These are phyloP conservation scores for Nycteola revayana DNA, from an alignment of 2,888 invertebrate genomes.

Conservation along the genomic window DNA sequence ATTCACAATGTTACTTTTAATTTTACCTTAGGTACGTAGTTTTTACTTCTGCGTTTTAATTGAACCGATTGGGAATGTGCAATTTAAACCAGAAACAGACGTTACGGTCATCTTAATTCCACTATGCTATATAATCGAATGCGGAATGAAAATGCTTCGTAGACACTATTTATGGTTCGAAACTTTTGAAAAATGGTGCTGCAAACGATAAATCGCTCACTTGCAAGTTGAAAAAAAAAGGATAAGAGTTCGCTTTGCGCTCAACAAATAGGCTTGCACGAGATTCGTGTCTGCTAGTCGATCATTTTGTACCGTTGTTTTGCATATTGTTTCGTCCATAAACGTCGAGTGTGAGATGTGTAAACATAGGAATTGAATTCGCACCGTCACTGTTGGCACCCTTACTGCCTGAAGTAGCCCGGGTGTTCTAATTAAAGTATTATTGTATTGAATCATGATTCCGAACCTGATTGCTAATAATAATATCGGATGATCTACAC, in stretches of 20 bases:
- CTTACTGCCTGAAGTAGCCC: too few species aligned
- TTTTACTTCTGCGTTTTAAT: too few species aligned
- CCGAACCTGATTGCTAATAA: too few species aligned
- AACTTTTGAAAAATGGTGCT: constrained; percentile 46
- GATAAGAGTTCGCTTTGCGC: constrained; percentile 42
- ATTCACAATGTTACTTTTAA: too few species aligned
- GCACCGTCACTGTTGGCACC: constrained; percentile 39
- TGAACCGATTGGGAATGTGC: too few species aligned
- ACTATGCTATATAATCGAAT: too few species aligned
- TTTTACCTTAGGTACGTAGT: too few species aligned
- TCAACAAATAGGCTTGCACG: constrained; percentile 49
- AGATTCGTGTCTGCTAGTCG: constrained; percentile 42
- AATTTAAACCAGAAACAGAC: too few species aligned
- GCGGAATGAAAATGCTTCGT: constrained; percentile 41
- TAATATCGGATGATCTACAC: too few species aligned
- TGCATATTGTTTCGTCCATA: constrained; percentile 48
- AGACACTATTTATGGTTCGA: constrained; percentile 46
- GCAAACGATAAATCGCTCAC: constrained; percentile 59
- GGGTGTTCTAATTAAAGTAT: too few species aligned
- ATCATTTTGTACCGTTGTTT: constrained; percentile 51
- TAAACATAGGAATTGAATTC: constrained; percentile 41
- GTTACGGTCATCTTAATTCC: too few species aligned
- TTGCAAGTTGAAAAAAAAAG: constrained; percentile 45
- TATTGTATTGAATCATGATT: too few species aligned
- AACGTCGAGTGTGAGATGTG: constrained; percentile 40